Evolutionary conservation across 2,888 invertebrate species (phyloP).

Genomic region (Macropis europaea): DNA sequence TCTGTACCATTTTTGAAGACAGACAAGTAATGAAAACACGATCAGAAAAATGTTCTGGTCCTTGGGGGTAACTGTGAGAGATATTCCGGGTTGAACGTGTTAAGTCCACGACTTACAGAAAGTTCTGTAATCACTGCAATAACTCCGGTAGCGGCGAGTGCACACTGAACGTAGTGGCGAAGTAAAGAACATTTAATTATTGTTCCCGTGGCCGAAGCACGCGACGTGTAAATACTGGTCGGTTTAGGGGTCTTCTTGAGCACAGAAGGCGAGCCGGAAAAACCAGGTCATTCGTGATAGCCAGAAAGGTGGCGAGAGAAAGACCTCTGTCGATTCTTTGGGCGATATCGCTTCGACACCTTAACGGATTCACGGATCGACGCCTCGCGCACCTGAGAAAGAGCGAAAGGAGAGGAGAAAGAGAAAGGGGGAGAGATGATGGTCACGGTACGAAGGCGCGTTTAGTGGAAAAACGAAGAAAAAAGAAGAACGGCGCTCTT

Average conservation of each 20-base stretch:
- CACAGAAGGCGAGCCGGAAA: background rate
- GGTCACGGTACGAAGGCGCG: slow-evolving; percentile 18
- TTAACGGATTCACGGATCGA: slow-evolving; percentile 51
- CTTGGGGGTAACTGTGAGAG: too few species aligned
- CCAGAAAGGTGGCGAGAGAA: slow-evolving; percentile 25
- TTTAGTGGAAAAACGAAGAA: slow-evolving; percentile 47
- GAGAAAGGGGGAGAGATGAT: background rate
- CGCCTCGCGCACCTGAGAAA: slow-evolving; percentile 2
- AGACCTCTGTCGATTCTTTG: slow-evolving; percentile 27
- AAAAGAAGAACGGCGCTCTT: slow-evolving; percentile 55
- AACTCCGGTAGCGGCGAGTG: too few species aligned
- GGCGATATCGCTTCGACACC: slow-evolving; percentile 33
- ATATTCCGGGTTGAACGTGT: too few species aligned
- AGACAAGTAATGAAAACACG: too few species aligned
- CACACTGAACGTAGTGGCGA: slow-evolving; percentile 42
- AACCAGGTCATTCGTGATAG: slow-evolving; percentile 24
- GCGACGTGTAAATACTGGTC: slow-evolving; percentile 20
- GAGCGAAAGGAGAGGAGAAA: background rate
- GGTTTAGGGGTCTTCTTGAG: slow-evolving; percentile 30
- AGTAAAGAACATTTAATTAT: background rate
- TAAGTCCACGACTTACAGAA: too few species aligned
- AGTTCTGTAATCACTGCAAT: too few species aligned
- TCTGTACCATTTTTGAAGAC: too few species aligned
- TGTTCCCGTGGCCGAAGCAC: background rate
- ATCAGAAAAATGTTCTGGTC: too few species aligned